A percentile compares a stretch with the other conserved stretches of the same genome.
These are phyloP conservation scores for Scomber scombrus DNA, from an alignment of 2,113 vertebrate species.

Conservation along the genomic window DNA sequence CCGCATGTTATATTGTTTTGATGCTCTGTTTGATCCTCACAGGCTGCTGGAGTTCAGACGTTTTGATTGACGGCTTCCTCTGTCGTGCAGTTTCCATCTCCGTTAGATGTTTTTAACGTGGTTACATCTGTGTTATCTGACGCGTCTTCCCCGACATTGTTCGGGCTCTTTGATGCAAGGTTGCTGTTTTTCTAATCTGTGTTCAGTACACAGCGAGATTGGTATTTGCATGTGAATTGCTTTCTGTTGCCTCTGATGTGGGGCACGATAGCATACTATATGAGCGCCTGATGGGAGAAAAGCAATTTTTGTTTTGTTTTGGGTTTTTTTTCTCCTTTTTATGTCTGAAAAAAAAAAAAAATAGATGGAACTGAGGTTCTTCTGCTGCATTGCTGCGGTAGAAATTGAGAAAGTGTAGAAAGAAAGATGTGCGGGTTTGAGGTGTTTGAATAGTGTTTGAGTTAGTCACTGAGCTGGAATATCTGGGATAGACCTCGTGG, in stretches of 20 bases:
- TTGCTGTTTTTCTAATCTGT: constrained; percentile 71
- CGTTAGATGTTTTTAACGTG: constrained; percentile 51
- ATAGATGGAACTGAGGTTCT: constrained; percentile 31
- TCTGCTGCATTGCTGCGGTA: constrained; percentile 65
- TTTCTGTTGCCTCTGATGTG: constrained; percentile 73
- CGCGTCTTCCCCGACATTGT: constrained; percentile 60
- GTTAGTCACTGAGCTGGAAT: constrained; percentile 24
- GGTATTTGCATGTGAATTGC: constrained; percentile 80
- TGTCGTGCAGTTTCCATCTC: constrained; percentile 32
- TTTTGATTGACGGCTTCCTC: constrained; percentile 64
- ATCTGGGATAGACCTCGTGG: constrained; percentile 53
- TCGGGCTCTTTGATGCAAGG: constrained; percentile 65
- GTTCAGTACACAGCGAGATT: constrained; percentile 53
- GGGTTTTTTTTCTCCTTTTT: constrained; percentile 6
- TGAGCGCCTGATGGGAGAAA: constrained; percentile 33
- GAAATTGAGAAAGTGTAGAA: constrained; percentile 40
- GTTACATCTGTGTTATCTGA: constrained; percentile 67
- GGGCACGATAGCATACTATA: constrained; percentile 54
- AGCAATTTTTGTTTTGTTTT: neutral
- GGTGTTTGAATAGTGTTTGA: constrained; percentile 33
- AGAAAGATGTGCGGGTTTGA: constrained; percentile 10
- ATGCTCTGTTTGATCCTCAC: constrained; percentile 58
- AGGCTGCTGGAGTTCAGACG: constrained; percentile 49
- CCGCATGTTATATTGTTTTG: constrained; percentile 36
- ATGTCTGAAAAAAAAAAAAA: constrained; percentile 52